A percentile compares a stretch with the other conserved stretches of the same genome.
These are phyloP conservation scores for Apogon talboti DNA, from an alignment of 2,797 vertebrate genomes.

Conservation along the genomic window DNA sequence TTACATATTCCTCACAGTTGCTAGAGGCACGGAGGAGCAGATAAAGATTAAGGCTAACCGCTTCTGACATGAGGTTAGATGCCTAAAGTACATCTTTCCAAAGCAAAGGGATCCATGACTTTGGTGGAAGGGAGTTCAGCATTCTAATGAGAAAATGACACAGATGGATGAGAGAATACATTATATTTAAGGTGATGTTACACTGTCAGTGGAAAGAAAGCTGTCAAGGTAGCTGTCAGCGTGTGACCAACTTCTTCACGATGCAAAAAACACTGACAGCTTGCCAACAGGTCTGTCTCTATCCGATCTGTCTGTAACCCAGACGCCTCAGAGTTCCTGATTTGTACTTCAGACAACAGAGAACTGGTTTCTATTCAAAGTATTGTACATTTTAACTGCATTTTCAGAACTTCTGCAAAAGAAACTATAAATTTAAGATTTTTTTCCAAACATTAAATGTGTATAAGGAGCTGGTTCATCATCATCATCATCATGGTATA, in stretches of 20 bases:
- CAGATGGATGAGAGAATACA: neutral
- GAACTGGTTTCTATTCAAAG: no score
- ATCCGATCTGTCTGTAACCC: neutral
- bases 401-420: no score
- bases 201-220: neutral
- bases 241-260: neutral
- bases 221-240: neutral
- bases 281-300: constrained; percentile 5
- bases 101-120: neutral
- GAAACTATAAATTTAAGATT: no score
- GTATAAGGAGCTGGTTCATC: no score
- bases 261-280: constrained; percentile 10
- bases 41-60: no score
- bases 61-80: neutral
- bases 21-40: no score
- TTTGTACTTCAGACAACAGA: no score
- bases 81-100: neutral
- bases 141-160: neutral
- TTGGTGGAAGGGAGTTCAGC: neutral
- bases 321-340: no score
- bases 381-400: no score
- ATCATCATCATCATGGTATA: no score
- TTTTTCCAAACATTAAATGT: no score
- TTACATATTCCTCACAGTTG: no score
- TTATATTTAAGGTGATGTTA: constrained; percentile 1